Base-by-base conservation (phyloP, 2,888 invertebrate genomes). In the Plebejus argus region DNA sequence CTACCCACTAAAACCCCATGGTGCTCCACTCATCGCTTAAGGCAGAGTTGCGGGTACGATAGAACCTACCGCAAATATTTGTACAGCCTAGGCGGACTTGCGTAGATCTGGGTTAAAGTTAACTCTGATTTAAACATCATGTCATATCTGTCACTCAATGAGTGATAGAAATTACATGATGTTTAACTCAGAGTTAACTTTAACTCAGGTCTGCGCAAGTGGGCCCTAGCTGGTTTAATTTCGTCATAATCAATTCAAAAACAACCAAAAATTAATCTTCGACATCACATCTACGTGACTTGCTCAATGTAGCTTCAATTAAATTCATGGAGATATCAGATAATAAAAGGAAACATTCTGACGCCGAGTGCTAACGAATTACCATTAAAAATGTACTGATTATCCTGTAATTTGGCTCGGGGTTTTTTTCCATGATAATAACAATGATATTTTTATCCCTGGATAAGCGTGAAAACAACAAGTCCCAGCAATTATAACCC, bases 401-500 rank as follows among this genome's bases (percentile, higher is more conserved):
- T 66, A 66, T 33, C 28, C 28, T 18, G 15, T 66, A 33, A 66
- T 15, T 66, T 66, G 66, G 66, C 66, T 66, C 28, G 66, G 15
- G 18, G 66, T 28, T 1, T 28, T 1, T 28, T 53, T 5, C 6
- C 33, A 66, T 39, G 39, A 39, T 71, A 35, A 20, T 35, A 70
- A 70, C 70, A 70, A 70, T 35, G 70, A 35, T 28, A 70, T 35
- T 70, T 39, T 35, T 20, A 71, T 39, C 23, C 35, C 12, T 3
- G 39, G 39, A 45, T 45, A 72, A 49, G 49, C 72, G 72, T 72
- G 72, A 72, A 72, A 49, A 74, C 49, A 53, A 74, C 49, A 28
- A 49, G 49, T 18, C 6, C 35, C 15, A 49, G 58, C 39, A 77
- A 56, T 58, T 70, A 78, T 76, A 58, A 70, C 79, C 45, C 71